These are phyloP conservation scores for Rhynchonema sp. DNA, from an alignment of 2,888 invertebrate genomes.

Conservation along the genomic window DNA sequence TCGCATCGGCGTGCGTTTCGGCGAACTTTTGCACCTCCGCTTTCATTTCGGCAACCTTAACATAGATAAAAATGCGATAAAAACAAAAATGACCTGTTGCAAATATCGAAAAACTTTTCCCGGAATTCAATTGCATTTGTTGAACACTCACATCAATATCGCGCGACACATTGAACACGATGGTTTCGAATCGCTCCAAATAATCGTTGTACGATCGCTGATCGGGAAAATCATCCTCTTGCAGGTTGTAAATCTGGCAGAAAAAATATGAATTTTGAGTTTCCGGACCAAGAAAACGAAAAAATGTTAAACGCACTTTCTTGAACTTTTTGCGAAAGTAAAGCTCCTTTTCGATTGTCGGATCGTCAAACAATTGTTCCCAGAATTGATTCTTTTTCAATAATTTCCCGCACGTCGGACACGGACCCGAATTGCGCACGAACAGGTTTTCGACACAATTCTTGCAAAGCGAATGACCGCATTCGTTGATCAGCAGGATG, in stretches of 20 bases:
- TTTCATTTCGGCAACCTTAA: background rate
- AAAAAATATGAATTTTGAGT: too few species aligned
- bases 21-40: conserved; percentile 16
- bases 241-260: conserved; percentile 58
- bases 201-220: conserved; percentile 81
- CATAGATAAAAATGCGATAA: conserved; percentile 2
- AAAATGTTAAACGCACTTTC: conserved; percentile 19
- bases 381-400: conserved; percentile 62
- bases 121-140: too few species aligned
- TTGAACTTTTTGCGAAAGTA: conserved; percentile 73
- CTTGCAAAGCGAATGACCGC: conserved; percentile 92
- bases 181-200: conserved; percentile 65
- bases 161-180: conserved; percentile 17
- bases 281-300: too few species aligned
- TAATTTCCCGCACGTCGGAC: background rate
- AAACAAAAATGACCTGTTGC: background rate
- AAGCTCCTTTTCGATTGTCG: conserved; percentile 87
- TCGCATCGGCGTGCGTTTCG: conserved; percentile 16
- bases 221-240: conserved; percentile 70
- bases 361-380: conserved; percentile 85
- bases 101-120: too few species aligned
- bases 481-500: conserved; percentile 94
- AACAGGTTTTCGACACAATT: conserved; percentile 89
- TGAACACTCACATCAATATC: conserved; percentile 14
- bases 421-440: conserved; percentile 57